Conservation (phyloP, 1,140 invertebrate genomes). For the Procambarus virginalis region DNA sequence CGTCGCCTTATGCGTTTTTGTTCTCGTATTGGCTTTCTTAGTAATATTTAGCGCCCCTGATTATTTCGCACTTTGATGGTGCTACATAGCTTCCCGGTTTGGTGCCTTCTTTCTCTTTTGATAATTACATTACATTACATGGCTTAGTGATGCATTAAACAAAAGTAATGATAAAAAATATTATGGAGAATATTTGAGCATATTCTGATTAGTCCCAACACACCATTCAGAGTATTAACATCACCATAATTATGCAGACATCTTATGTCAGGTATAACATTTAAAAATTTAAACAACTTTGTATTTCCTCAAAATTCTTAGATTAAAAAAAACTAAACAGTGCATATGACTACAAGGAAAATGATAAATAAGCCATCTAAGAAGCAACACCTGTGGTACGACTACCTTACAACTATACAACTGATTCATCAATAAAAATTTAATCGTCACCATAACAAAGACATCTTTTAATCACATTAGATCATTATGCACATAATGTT, state of each 20-base stretch:
- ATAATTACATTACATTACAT: too few relatives aligned
- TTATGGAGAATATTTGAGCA: slow-evolving; percentile 63
- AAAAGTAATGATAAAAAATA: background rate
- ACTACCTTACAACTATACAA: slow-evolving; percentile 66
- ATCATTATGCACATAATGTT: slow-evolving; percentile 63
- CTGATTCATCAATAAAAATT: slow-evolving; percentile 63
- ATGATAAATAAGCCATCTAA: slow-evolving; percentile 65
- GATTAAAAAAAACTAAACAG: slow-evolving; percentile 59
- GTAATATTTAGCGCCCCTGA: too few relatives aligned
- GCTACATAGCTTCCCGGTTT: too few relatives aligned
- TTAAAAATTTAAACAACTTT: slow-evolving; percentile 49
- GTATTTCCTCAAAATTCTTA: slow-evolving; percentile 58
- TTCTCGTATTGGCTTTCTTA: too few relatives aligned
- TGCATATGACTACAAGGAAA: slow-evolving; percentile 64
- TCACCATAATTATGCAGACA: slow-evolving; percentile 57
- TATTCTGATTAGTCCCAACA: slow-evolving; percentile 65
- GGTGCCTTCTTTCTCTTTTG: too few relatives aligned
- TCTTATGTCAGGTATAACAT: slow-evolving; percentile 54
- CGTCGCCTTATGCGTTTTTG: too few relatives aligned
- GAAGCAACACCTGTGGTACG: slow-evolving; percentile 64
- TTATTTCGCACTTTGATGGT: too few relatives aligned
- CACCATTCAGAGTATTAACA: slow-evolving; percentile 57
- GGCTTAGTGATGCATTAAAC: slow-evolving; percentile 55
- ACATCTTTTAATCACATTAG: slow-evolving; percentile 64
- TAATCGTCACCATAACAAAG: slow-evolving; percentile 55